Percentiles rank a stretch among this genome's conserved stretches.
Evolutionary conservation across 2,797 vertebrate species (phyloP).

Genomic region (Salarias fasciatus): DNA sequence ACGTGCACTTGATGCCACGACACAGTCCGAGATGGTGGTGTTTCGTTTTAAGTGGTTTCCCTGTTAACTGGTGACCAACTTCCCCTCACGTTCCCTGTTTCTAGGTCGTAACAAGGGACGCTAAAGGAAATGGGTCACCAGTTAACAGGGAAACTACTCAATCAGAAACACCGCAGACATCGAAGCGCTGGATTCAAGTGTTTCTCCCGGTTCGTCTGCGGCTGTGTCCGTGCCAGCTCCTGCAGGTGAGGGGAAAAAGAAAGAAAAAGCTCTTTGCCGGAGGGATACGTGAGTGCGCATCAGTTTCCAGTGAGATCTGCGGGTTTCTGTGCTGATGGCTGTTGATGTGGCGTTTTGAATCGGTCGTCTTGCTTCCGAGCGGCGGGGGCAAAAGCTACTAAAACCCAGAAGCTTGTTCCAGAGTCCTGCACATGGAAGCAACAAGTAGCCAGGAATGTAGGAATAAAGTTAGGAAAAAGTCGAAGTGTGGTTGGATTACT

Average conservation of each 20-base stretch:
- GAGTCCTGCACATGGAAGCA: conserved; percentile 13
- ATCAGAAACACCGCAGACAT: background rate
- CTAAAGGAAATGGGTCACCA: too few species aligned
- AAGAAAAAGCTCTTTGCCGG: too few species aligned
- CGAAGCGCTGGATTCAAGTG: conserved; percentile 67
- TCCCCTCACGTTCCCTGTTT: too few species aligned
- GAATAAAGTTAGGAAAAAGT: conserved; percentile 29
- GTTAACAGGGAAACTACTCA: too few species aligned
- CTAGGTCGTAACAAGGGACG: too few species aligned
- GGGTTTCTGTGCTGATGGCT: background rate
- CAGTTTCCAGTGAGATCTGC: background rate
- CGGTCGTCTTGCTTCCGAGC: background rate
- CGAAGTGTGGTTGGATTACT: background rate
- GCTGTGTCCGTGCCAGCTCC: conserved; percentile 7
- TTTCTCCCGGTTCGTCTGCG: conserved; percentile 4
- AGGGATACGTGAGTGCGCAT: too few species aligned
- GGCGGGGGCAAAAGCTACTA: conserved; percentile 20
- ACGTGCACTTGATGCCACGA: background rate
- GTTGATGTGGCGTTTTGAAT: conserved; percentile 39
- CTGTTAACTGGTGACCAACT: too few species aligned
- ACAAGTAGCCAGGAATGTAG: conserved; percentile 29
- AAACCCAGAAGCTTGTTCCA: background rate
- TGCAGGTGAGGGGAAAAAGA: conserved; percentile 38
- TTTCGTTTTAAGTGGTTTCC: too few species aligned
- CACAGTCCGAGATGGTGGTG: conserved; percentile 7